Base-by-base conservation (phyloP, 2,888 invertebrate species). In the Sialis fuliginosa region DNA sequence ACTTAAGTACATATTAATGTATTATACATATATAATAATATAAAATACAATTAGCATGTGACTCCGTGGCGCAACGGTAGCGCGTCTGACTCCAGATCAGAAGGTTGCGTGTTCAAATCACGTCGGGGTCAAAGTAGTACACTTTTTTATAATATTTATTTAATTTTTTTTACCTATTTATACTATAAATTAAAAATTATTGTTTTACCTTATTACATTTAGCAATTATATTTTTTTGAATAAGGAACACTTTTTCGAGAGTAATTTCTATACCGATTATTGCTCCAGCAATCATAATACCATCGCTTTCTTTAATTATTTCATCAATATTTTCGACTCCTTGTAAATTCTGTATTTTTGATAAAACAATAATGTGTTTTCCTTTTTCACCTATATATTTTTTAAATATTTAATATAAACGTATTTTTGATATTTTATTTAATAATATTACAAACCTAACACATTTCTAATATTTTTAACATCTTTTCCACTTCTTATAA, bases 41-140 rank as follows among this genome's bases (percentile, higher is more conserved):
- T 22, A 22, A 22, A 22, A 22, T 22, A 22, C 22, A 22, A 22
- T 22, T 22, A 39, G 6, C 35, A 42, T 12, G 48, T n/a, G 84
- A 83, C 83, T 82, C 81, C 84, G 86, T 87, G 87, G 87, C 87
- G 87, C 87, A 88, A 88, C 84, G 88, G 87, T 88, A 88, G 86
- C 87, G 88, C 87, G 87, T 87, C 87, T 86, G 87, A 88, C 87
- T 88, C 87, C 88, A 88, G 87, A 87, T 88, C 88, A 86, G 87
- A 88, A 88, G 87, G 87, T 85, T 88, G 87, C 86, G 87, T 87
- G 87, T 88, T 88, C 87, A 83, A 87, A 85, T 87, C 87, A 86
- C 86, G 85, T 86, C 85, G 85, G 85, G 86, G 85, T 87, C 86
- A 85, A 63, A 22, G 22, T 22, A 4, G 4, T 2, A 22, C 4